Base-by-base conservation (phyloP, 2,113 vertebrate species). In the Phylloscopus trochilus region DNA sequence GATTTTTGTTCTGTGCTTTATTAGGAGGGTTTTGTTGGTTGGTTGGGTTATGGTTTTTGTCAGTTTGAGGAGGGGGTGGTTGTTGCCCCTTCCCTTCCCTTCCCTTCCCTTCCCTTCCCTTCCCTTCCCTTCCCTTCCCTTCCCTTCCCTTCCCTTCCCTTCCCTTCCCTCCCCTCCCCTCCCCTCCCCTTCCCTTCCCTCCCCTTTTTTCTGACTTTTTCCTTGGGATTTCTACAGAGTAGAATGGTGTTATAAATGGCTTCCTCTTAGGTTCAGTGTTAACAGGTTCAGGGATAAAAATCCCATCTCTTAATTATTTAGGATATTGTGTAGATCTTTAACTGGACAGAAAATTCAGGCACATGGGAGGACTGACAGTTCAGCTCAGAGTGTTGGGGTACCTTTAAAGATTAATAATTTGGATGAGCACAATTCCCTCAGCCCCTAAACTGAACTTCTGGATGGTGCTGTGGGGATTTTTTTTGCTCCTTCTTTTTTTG, bases 11-110 rank as follows among this genome's bases (percentile, higher is more conserved):
- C 6, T 35, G 21, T 14, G 35, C 35, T n/a, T 17, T 27, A 28
- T 23, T 28, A 7, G 15, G 15, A 53, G 11, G 19, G 15, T 26
- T 43, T 62, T 9, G 11, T 30, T 52, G 6, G 12, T 63, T 55
- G 27, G 23, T 49, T 58, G 17, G 8, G 2, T 44, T 63, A 55
- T 55, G 22, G 3, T 18, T 46, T 73, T 33, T 1, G 3, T 46
- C 33, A 10, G 7, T 15, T 27, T 53, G 9, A 11, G 41, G 28
- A 7, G 14, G 6, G 2, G 1, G 2, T 6, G 15, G 6, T 2
- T 27, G 13, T 11, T 4, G 3, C 13, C 3, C 15, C 10, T 23
- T 11, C 15, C 24, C 4, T 15, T 15, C 6, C 59, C 26, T n/a
- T n/a, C n/a, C n/a, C n/a, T n/a, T n/a, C n/a, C n/a, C n/a, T n/a